Conservation (phyloP, 2,888 invertebrate species). For the Andrena haemorrhoa region DNA sequence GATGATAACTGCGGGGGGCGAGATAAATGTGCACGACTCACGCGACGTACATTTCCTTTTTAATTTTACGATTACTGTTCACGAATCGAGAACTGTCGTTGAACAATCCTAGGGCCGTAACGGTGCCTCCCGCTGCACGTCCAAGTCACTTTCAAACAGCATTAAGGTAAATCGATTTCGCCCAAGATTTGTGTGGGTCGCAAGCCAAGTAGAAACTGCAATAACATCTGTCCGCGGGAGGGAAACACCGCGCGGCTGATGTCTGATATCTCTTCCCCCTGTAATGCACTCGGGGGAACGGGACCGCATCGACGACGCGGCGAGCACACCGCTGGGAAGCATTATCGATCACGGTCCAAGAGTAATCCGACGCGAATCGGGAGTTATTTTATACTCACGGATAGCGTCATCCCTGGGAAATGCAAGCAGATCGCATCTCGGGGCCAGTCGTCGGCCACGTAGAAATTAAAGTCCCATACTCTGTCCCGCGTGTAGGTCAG, state of each 20-base stretch:
- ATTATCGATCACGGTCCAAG: conserved; percentile 23
- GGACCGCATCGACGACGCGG: not conserved
- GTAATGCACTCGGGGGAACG: not conserved
- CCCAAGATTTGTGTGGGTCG: not conserved
- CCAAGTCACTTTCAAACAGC: not conserved
- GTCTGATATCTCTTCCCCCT: not conserved
- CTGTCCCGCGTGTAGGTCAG: conserved; percentile 95
- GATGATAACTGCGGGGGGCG: conserved; percentile 28
- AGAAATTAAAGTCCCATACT: conserved; percentile 96
- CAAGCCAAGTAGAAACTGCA: not conserved
- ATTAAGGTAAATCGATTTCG: not conserved
- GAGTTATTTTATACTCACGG: conserved; percentile 87
- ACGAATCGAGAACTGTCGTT: not conserved
- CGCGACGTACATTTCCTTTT: conserved; percentile 21
- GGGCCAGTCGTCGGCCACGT: conserved; percentile 95
- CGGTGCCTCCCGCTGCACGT: not conserved
- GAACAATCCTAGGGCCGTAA: not conserved
- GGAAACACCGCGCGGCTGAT: not conserved
- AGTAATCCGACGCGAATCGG: conserved; percentile 17
- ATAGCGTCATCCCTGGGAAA: conserved; percentile 95
- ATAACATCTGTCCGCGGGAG: not conserved
- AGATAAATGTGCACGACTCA: conserved; percentile 39
- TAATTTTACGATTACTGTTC: not conserved
- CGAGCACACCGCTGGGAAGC: not conserved
- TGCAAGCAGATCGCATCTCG: conserved; percentile 92